These are phyloP conservation scores for Albula glossodonta DNA, from an alignment of 2,113 vertebrate species.

Conservation along the genomic window DNA sequence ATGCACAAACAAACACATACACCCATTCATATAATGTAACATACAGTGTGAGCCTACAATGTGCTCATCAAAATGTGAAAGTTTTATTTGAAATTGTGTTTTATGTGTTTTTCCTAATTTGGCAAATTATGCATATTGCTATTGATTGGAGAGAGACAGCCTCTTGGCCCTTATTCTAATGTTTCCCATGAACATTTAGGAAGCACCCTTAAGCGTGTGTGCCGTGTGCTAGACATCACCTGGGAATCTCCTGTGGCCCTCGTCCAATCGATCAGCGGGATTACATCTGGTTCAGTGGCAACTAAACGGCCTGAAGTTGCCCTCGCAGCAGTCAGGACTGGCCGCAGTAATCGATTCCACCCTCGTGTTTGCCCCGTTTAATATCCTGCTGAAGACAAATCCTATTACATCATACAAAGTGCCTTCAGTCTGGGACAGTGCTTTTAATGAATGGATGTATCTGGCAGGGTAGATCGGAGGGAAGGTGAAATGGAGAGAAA, in stretches of 20 bases:
- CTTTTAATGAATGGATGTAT: constrained; percentile 1
- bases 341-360: background rate
- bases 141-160: too few relatives aligned
- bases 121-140: too few relatives aligned
- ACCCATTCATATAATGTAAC: background rate
- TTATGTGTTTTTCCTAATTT: too few relatives aligned
- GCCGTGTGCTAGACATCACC: background rate
- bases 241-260: background rate
- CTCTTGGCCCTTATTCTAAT: too few relatives aligned
- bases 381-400: background rate
- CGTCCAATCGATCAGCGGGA: background rate
- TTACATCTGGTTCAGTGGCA: too few relatives aligned
- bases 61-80: too few relatives aligned
- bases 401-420: background rate
- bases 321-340: background rate
- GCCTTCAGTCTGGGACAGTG: background rate
- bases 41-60: background rate
- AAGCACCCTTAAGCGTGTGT: background rate
- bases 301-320: background rate
- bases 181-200: too few relatives aligned
- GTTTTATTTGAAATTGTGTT: too few relatives aligned
- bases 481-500: constrained; percentile 6
- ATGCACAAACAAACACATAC: background rate
- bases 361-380: background rate
- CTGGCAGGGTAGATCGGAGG: background rate